Percentiles rank a stretch among this genome's conserved stretches.
Conservation (phyloP, 2,113 vertebrate genomes). For the Falcunculus frontatus region DNA sequence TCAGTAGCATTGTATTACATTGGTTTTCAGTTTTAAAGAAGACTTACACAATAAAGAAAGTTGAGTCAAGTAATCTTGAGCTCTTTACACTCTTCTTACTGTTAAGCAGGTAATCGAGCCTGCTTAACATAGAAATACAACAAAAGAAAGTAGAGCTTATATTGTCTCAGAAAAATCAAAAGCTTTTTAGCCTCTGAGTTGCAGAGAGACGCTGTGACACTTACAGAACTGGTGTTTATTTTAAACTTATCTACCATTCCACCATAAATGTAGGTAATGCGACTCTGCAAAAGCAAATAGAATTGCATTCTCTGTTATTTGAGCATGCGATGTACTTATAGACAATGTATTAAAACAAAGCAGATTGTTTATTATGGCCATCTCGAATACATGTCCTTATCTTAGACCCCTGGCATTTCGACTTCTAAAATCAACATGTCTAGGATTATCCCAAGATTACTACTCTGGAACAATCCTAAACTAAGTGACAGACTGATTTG, state of each 20-base stretch:
- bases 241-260: not conserved
- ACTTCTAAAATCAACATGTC: not conserved
- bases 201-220: not conserved
- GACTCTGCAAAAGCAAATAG: not conserved
- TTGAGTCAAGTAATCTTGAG: not conserved
- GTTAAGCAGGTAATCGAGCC: not conserved
- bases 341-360: not conserved
- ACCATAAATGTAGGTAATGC: not conserved
- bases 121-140: not conserved
- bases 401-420: not conserved
- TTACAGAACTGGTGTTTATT: not conserved
- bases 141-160: not conserved
- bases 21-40: not conserved
- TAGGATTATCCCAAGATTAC: not conserved
- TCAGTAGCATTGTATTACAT: not conserved
- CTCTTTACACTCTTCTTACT: not conserved
- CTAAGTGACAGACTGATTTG: not conserved
- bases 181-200: not conserved
- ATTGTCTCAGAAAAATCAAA: not conserved
- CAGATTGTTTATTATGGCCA: not conserved
- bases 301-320: not conserved
- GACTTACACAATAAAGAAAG: not conserved
- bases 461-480: not conserved
- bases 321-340: not conserved
- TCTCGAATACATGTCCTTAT: not conserved